phyloP scores from a whole-genome alignment of 2,888 invertebrate species.

The Aproaerema taeniolella region DNA sequence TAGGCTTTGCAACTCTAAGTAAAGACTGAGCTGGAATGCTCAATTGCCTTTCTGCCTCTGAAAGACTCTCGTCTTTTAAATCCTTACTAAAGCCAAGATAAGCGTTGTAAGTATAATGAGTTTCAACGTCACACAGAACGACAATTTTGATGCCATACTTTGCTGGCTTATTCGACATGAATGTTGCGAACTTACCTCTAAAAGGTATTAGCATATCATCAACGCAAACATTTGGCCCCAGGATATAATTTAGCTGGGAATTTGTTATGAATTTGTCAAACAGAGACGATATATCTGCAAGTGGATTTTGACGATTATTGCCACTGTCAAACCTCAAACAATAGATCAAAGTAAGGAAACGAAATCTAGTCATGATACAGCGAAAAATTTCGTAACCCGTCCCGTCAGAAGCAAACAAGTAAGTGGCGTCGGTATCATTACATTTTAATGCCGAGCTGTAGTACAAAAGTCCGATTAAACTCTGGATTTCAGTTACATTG shows the following conservation, averaged over 20 bases:
- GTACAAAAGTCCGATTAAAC: conserved; percentile 1
- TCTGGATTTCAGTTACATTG: conserved; percentile 13
- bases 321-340: conserved; percentile 23
- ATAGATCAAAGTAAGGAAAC: conserved; percentile 20
- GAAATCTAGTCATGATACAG: conserved; percentile 20
- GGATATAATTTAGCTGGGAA: conserved; percentile 19
- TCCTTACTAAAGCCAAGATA: conserved; percentile 4
- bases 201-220: conserved; percentile 26
- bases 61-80: not conserved
- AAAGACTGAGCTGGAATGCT: not conserved
- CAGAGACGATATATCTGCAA: conserved; percentile 18
- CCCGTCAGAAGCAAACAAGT: conserved; percentile 16
- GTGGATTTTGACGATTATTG: conserved; percentile 15
- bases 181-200: conserved; percentile 20
- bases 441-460: conserved; percentile 5
- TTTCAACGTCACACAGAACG: conserved; percentile 6
- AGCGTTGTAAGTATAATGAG: conserved; percentile 5
- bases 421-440: conserved; percentile 2
- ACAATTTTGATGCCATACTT: conserved; percentile 14
- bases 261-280: conserved; percentile 22
- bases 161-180: conserved; percentile 19
- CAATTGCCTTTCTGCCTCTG: not conserved
- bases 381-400: conserved; percentile 21
- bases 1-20: not conserved
- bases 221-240: conserved; percentile 18